Conservation (phyloP, 1,140 invertebrate genomes). For the Calephelis nemesis region DNA sequence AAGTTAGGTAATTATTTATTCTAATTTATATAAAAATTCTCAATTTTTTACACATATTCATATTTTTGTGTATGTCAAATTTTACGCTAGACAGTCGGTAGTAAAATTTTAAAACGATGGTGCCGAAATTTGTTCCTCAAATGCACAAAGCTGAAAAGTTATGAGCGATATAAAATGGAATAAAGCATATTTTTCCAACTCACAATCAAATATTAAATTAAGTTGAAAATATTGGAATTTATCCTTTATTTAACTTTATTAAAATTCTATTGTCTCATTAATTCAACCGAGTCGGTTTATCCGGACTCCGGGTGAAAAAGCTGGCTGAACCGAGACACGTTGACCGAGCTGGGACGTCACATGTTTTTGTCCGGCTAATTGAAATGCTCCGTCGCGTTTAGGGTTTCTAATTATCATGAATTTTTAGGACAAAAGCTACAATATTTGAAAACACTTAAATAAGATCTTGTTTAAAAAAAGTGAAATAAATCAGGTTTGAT, state of each 20-base stretch:
- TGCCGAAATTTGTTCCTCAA: too few relatives aligned
- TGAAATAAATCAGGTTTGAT: too few relatives aligned
- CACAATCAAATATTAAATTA: not conserved
- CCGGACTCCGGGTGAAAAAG: conserved; percentile 5
- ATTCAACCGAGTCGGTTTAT: conserved; percentile 9
- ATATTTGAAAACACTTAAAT: too few relatives aligned
- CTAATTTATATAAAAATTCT: too few relatives aligned
- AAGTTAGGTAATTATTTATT: too few relatives aligned
- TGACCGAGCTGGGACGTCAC: conserved; percentile 4
- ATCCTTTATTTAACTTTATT: conserved; percentile 5
- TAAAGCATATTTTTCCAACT: not conserved
- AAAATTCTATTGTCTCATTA: conserved; percentile 6
- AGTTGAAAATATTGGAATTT: not conserved
- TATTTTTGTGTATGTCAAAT: too few relatives aligned
- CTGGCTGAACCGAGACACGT: not conserved
- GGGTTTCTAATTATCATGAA: not conserved
- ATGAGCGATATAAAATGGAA: too few relatives aligned
- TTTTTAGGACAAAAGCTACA: not conserved
- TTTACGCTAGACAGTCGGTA: too few relatives aligned
- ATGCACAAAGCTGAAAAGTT: too few relatives aligned
- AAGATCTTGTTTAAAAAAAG: too few relatives aligned
- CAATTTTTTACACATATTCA: too few relatives aligned
- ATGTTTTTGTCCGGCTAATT: conserved; percentile 12
- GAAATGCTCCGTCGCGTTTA: not conserved
- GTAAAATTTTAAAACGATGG: too few relatives aligned